A percentile compares a stretch with the other conserved stretches of the same genome.
These are phyloP conservation scores for Athalia cordata DNA, from an alignment of 2,888 invertebrate genomes.

Conservation along the genomic window DNA sequence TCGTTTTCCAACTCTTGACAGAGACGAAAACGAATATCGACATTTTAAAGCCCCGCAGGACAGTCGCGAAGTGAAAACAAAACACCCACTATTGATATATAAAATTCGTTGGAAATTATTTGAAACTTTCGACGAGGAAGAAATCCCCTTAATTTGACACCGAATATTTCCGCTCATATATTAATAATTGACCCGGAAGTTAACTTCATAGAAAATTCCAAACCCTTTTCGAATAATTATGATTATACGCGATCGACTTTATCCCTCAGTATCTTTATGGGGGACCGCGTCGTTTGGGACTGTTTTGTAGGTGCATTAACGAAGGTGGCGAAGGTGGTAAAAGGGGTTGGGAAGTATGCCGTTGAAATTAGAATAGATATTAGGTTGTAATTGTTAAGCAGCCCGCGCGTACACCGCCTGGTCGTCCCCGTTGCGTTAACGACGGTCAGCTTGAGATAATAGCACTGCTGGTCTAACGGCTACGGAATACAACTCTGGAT, in stretches of 20 bases:
- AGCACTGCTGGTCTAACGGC: slow-evolving; percentile 38
- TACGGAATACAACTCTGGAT: slow-evolving; percentile 32
- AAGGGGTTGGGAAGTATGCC: background rate
- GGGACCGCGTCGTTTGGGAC: background rate
- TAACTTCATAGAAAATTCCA: too few relatives aligned
- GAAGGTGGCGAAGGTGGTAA: background rate
- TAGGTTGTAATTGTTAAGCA: slow-evolving; percentile 51
- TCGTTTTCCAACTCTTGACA: too few relatives aligned
- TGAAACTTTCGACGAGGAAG: background rate
- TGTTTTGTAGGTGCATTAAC: slow-evolving; percentile 11
- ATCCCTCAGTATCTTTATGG: too few relatives aligned
- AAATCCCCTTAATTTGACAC: background rate
- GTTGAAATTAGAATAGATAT: slow-evolving; percentile 45
- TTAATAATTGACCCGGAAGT: too few relatives aligned
- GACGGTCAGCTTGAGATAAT: slow-evolving; percentile 54
- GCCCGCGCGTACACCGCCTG: slow-evolving; percentile 44
- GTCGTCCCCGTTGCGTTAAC: slow-evolving; percentile 45
- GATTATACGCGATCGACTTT: too few relatives aligned
- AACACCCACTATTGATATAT: background rate
- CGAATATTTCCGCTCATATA: background rate
- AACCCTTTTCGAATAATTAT: too few relatives aligned
- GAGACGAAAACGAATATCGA: too few relatives aligned
- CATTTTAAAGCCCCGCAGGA: too few relatives aligned
- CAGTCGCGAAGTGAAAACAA: background rate
- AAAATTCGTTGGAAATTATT: background rate